Evolutionary conservation across 2,888 invertebrate genomes (phyloP), one percentile per base, ranked within the genome.

Genomic region (Gerris lacustris): DNA sequence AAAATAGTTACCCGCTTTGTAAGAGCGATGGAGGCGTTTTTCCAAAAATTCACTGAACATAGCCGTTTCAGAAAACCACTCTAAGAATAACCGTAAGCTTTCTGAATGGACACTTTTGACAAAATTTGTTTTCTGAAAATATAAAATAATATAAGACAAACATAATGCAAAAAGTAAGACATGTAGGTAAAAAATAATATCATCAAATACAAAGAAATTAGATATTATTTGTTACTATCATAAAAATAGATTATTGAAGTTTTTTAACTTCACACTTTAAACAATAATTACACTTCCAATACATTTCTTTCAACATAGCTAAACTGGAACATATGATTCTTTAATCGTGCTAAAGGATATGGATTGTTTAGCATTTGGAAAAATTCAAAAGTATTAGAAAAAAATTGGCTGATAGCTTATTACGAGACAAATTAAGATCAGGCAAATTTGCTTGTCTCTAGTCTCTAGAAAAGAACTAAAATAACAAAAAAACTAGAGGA

Each of bases 41-140:
- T 87, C 85, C 69, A 88, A 83, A 79, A 90, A 92, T 68, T 88
- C 85, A 73, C 87, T 86, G 80, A 93, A 93, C 90, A 93, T 91
- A 1, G 91, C 89, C 0, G 92, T 92, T 79, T 93, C 91, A 0
- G 89, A 86, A 80, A 94, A 93, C 92, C 92, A 93, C 75, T 91
- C 90, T 0, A 93, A 82, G 80, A 93, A 92, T 76, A 87, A 86
- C 74, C 87, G 86, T 62, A 87, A 84, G 67, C 86, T 86, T 78
- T 87, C 87, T 0, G 88, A 86, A 0, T 83, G 79, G 6, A 86
- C 84, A 74, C 83, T 84, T 76, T 86, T 86, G 47, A 90, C 83
- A 79, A 91, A 92, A 7, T 84, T 80, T 68, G 91, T 89, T 82
- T 87, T 88, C 89, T 91, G 84, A 75, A 84, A 70, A 69, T 17